Conservation (phyloP, 2,888 invertebrate genomes). For the Tupiocoris notatus region DNA sequence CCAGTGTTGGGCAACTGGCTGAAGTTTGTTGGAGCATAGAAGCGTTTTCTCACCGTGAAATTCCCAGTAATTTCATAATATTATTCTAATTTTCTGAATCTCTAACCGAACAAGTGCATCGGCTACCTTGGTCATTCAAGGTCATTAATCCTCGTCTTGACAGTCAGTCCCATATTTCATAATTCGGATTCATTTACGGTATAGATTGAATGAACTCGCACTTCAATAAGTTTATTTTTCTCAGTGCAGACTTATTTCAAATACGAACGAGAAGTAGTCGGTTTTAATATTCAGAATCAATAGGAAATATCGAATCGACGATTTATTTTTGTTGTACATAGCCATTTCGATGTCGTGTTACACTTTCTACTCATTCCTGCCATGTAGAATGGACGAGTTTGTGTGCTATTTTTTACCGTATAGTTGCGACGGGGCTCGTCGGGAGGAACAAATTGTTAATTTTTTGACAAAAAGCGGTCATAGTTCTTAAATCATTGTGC, state of each 20-base stretch:
- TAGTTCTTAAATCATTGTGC: not conserved
- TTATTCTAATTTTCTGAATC: too few relatives aligned
- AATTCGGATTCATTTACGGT: too few relatives aligned
- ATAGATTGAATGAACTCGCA: too few relatives aligned
- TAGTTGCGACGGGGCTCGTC: not conserved
- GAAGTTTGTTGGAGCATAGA: too few relatives aligned
- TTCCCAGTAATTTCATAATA: too few relatives aligned
- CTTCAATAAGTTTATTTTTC: too few relatives aligned
- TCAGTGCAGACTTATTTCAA: not conserved
- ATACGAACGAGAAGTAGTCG: not conserved
- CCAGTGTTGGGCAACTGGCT: too few relatives aligned
- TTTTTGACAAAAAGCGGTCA: not conserved
- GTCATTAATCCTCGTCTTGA: too few relatives aligned
- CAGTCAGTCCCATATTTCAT: too few relatives aligned
- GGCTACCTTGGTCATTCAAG: too few relatives aligned
- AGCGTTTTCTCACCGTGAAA: too few relatives aligned
- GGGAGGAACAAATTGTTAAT: not conserved
- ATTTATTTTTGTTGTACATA: conserved; percentile 33
- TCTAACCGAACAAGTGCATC: too few relatives aligned
- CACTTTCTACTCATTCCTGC: conserved; percentile 30
- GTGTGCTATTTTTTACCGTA: conserved; percentile 13
- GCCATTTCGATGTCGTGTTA: not conserved
- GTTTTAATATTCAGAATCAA: conserved; percentile 23
- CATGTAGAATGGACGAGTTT: conserved; percentile 6
- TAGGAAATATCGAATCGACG: not conserved